Conservation (phyloP, 1,140 invertebrate species). For the Drosophila kanapiae region DNA sequence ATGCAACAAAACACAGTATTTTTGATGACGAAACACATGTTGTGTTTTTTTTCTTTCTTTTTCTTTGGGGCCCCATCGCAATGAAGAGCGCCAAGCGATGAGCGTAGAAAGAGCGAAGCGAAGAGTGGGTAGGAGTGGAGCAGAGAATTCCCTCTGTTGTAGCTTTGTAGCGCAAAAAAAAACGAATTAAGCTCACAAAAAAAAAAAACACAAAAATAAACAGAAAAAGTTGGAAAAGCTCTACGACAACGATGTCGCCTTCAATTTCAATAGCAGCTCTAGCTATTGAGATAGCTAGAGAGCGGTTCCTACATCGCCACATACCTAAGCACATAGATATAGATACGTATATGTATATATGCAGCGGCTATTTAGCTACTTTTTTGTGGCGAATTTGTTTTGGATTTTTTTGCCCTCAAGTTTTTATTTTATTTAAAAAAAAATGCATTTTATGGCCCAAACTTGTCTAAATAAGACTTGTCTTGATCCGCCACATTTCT, state of each 20-base stretch:
- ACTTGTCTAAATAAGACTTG: slow-evolving; percentile 6
- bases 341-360: slow-evolving; percentile 26
- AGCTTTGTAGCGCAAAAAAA: slow-evolving; percentile 70
- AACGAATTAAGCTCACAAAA: slow-evolving; percentile 74
- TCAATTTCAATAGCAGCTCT: slow-evolving; percentile 72
- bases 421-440: slow-evolving; percentile 20
- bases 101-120: slow-evolving; percentile 20
- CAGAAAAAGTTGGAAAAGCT: slow-evolving; percentile 63
- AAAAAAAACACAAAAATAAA: slow-evolving; percentile 62
- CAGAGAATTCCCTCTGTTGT: slow-evolving; percentile 50
- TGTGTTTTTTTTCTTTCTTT: slow-evolving; percentile 42
- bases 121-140: not conserved
- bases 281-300: slow-evolving; percentile 38
- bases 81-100: slow-evolving; percentile 18
- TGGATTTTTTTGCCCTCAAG: slow-evolving; percentile 27
- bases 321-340: slow-evolving; percentile 26
- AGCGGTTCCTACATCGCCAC: slow-evolving; percentile 56
- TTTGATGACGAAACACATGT: slow-evolving; percentile 84
- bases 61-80: slow-evolving; percentile 18
- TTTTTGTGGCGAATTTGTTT: slow-evolving; percentile 58
- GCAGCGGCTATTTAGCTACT: slow-evolving; percentile 60
- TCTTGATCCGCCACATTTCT: too few relatives aligned
- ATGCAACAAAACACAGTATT: slow-evolving; percentile 64
- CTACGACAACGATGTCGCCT: slow-evolving; percentile 65
- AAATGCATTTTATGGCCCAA: slow-evolving; percentile 31